phyloP scores from a whole-genome alignment of 2,797 vertebrate genomes.

The Anguilla pacifica region DNA sequence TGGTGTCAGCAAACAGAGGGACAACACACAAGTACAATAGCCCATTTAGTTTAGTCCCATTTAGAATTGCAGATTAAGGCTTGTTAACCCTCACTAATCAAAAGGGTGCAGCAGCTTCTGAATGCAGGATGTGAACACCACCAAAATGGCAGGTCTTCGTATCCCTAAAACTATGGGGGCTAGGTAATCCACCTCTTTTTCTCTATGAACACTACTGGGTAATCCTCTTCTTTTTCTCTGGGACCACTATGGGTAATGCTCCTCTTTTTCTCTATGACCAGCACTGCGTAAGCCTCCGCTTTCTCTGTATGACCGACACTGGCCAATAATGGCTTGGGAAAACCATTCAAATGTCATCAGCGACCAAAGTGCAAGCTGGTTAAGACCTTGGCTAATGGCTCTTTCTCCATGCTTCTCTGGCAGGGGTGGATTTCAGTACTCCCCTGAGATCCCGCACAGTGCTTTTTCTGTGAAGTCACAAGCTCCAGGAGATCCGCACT shows the following conservation, averaged over 20 bases:
- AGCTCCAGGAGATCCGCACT: slow-evolving; percentile 11
- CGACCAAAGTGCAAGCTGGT: neutral
- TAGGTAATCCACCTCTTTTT: neutral
- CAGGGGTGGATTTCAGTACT: neutral
- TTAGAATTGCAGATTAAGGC: slow-evolving; percentile 14
- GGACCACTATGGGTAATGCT: neutral
- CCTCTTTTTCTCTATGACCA: slow-evolving; percentile 1
- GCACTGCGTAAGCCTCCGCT: neutral
- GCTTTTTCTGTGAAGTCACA: slow-evolving; percentile 15
- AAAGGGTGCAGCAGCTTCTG: slow-evolving; percentile 34
- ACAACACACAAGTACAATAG: slow-evolving; percentile 4
- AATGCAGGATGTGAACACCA: slow-evolving; percentile 29
- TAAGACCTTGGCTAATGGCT: neutral
- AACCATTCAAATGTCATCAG: slow-evolving; percentile 17
- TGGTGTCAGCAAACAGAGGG: slow-evolving; percentile 51
- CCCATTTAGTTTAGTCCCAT: slow-evolving; percentile 12
- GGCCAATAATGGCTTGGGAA: neutral
- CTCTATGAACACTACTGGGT: neutral
- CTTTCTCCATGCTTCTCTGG: neutral
- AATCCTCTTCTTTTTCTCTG: neutral
- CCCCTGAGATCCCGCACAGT: neutral
- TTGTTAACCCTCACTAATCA: neutral
- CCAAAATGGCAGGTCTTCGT: neutral
- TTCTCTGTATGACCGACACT: neutral
- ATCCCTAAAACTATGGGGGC: neutral